phyloP scores from a whole-genome alignment of 2,888 invertebrate species.

The Chirona hameri region DNA sequence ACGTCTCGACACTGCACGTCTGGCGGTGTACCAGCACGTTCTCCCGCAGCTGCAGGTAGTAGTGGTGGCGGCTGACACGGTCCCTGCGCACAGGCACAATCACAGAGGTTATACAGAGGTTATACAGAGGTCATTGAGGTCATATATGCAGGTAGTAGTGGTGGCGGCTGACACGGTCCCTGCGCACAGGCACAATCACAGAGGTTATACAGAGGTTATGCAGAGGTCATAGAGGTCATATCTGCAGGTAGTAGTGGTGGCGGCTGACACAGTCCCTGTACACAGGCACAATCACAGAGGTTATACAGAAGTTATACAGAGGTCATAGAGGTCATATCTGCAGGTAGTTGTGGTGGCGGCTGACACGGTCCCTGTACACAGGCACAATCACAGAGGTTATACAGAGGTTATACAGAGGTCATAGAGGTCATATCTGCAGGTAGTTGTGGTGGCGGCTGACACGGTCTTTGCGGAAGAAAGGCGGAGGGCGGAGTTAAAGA shows the following conservation, averaged over 20 bases:
- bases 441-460: slow-evolving; percentile 91
- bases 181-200: slow-evolving; percentile 47
- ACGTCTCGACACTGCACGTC: slow-evolving; percentile 55
- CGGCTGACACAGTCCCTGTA: slow-evolving; percentile 79
- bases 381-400: slow-evolving; percentile 42
- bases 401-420: too few relatives aligned
- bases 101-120: background rate
- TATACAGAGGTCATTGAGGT: slow-evolving; percentile 38
- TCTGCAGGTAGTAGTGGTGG: slow-evolving; percentile 90
- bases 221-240: slow-evolving; percentile 54
- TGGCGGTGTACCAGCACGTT: slow-evolving; percentile 60
- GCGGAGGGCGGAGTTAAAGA: too few relatives aligned
- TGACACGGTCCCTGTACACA: slow-evolving; percentile 71
- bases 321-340: slow-evolving; percentile 63
- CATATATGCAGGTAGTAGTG: slow-evolving; percentile 93
- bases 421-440: slow-evolving; percentile 69
- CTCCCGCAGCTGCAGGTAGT: slow-evolving; percentile 89
- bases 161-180: slow-evolving; percentile 85
- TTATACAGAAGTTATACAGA: background rate
- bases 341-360: slow-evolving; percentile 89
- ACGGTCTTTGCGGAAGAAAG: slow-evolving; percentile 62
- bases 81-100: slow-evolving; percentile 58
- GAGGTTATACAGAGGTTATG: background rate
- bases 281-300: slow-evolving; percentile 43
- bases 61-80: slow-evolving; percentile 86